Base-by-base conservation (phyloP, 2,797 vertebrate genomes). In the Muraenolepis orangiensis region DNA sequence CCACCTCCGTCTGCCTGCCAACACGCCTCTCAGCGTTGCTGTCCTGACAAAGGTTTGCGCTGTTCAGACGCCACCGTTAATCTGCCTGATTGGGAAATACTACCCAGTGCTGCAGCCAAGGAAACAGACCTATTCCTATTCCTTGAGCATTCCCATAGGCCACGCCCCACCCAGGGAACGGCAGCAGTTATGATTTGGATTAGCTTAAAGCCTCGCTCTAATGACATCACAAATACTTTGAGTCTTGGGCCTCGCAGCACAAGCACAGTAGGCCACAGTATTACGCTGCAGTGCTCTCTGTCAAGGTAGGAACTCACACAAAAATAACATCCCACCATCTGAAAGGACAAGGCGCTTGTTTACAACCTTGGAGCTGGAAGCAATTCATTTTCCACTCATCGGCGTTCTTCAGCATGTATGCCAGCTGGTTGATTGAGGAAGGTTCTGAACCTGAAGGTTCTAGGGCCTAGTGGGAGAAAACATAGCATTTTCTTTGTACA, bases 111-210 rank as follows among this genome's bases (percentile, higher is more conserved):
- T 68, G 67, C 46, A 69, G 74, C 38, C 73, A 38, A 4, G 5
- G 42, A 73, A 72, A 51, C 72, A 28, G 81, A 81, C 70, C n/a
- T n/a, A n/a, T n/a, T n/a, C n/a, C n/a, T 80, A 69, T 29, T 72
- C 72, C 69, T 20, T 75, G 18, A 13, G 46, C 42, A 71, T 78
- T 69, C 42, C 64, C 42, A 74, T 70, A 1, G n/a, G 66, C 40
- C 51, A 74, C 51, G 51, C 2, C 71, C 32, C 66, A n/a, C 23
- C 29, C 69, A 12, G 69, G 69, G 64, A 26, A 72, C 38, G 18
- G 57, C 70, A 69, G n/a, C 36, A 3, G 8, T 20, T 30, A 20
- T 32, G 28, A 42, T 18, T 13, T 42, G 40, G 40, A 46, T 46
- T 46, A 16, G 51, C 6, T 61, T 23, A 26, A 12, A 61, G 23